Percentiles rank a stretch among this genome's conserved stretches.
These are phyloP conservation scores for Biston stratarius DNA, from an alignment of 2,888 invertebrate genomes.

Conservation along the genomic window DNA sequence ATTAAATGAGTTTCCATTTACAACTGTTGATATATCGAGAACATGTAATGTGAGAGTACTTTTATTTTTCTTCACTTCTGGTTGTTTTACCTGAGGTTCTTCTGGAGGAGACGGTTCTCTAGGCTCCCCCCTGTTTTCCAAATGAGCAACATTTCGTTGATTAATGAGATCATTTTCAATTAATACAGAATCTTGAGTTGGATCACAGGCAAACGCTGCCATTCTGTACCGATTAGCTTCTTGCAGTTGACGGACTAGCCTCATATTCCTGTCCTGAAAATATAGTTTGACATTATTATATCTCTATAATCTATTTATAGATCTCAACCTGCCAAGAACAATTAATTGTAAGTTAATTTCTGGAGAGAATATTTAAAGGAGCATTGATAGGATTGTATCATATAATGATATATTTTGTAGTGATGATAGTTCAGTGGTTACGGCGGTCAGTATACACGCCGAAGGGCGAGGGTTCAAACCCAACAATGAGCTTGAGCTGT, in stretches of 20 bases:
- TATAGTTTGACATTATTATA: neutral
- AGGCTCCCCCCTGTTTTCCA: slow-evolving; percentile 72
- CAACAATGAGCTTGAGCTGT: no score
- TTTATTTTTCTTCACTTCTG: slow-evolving; percentile 86
- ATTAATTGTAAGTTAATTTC: no score
- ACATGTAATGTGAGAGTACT: slow-evolving; percentile 93
- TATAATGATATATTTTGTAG: no score
- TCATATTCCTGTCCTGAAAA: slow-evolving; percentile 81
- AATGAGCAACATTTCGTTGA: slow-evolving; percentile 79
- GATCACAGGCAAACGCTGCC: slow-evolving; percentile 84
- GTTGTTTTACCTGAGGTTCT: slow-evolving; percentile 70
- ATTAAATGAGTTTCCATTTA: slow-evolving; percentile 88
- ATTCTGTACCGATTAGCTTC: slow-evolving; percentile 83
- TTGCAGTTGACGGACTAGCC: slow-evolving; percentile 80
- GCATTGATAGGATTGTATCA: no score
- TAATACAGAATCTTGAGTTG: slow-evolving; percentile 62
- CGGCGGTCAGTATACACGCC: no score
- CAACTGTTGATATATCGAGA: slow-evolving; percentile 92
- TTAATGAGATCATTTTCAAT: slow-evolving; percentile 81
- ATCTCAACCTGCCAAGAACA: no score
- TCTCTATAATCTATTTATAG: no score
- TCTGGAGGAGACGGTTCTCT: slow-evolving; percentile 62
- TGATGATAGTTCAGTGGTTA: no score
- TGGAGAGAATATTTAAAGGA: no score
- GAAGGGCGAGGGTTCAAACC: no score